These are phyloP conservation scores for Vireo griseus DNA, from an alignment of 2,797 vertebrate genomes.

Conservation along the genomic window DNA sequence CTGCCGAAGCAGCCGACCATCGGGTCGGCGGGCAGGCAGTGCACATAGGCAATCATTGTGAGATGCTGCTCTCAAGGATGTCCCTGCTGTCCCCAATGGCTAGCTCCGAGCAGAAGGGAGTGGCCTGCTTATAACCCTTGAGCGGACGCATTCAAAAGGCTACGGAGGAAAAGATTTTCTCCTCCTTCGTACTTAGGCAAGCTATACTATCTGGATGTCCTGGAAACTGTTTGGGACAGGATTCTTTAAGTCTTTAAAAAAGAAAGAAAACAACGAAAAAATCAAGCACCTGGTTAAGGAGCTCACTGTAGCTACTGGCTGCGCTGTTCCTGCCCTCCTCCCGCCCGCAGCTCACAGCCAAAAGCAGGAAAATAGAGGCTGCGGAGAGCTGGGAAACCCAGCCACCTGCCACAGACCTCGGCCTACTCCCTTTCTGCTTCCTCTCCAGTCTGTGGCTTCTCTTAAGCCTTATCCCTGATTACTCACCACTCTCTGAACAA, in stretches of 20 bases:
- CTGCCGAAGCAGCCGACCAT: conserved; percentile 81
- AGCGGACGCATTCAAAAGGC: neutral
- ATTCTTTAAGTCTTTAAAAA: neutral
- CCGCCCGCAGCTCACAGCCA: neutral
- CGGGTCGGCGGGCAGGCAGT: conserved; percentile 78
- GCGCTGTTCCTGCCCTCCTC: neutral
- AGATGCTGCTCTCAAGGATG: conserved; percentile 34
- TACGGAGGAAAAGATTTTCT: neutral
- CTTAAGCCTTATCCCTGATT: conserved; percentile 90
- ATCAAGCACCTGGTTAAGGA: neutral
- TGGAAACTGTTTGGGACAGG: neutral
- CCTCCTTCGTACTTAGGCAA: neutral
- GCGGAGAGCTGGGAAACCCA: neutral
- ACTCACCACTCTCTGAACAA: conserved; percentile 70
- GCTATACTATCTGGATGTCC: neutral
- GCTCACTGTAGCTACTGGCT: neutral
- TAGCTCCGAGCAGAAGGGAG: conserved; percentile 48
- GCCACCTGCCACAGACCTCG: neutral
- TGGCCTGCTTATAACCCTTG: conserved; percentile 59
- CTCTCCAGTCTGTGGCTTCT: conserved; percentile 45
- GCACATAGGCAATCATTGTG: conserved; percentile 83
- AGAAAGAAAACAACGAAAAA: neutral
- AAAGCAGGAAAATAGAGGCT: neutral
- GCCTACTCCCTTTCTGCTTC: conserved; percentile 22
- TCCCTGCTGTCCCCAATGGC: conserved; percentile 57